phyloP scores from a whole-genome alignment of 2,797 vertebrate genomes.

The Paratrypauchen microcephalus region DNA sequence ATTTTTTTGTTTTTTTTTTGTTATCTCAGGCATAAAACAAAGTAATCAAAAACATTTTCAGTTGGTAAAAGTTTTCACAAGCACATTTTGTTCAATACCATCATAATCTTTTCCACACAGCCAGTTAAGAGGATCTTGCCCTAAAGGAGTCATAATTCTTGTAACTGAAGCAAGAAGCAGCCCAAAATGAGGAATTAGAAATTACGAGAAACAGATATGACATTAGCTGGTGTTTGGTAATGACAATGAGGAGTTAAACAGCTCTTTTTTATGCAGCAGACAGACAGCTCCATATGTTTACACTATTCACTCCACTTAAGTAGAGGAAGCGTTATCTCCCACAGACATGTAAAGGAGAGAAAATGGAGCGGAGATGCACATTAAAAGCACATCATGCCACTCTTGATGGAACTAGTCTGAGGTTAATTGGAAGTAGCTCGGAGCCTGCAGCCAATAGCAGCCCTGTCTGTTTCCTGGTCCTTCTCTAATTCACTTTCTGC shows the following conservation, averaged over 20 bases:
- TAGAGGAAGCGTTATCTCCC: not conserved
- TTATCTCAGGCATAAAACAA: no score
- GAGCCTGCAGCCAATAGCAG: constrained; percentile 13
- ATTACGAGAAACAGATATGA: not conserved
- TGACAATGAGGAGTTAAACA: not conserved
- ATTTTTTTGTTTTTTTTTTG: no score
- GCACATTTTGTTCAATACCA: not conserved
- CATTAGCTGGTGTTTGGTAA: not conserved
- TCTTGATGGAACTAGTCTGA: constrained; percentile 5
- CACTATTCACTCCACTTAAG: constrained; percentile 8
- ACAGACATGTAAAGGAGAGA: not conserved
- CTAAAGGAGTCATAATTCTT: not conserved
- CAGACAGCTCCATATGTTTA: not conserved
- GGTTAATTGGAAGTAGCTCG: constrained; percentile 36
- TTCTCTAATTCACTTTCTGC: constrained; percentile 65
- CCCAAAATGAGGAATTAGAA: not conserved
- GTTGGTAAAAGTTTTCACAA: no score
- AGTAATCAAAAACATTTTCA: no score
- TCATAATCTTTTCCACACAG: no score
- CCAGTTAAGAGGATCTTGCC: not conserved
- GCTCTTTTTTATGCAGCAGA: not conserved
- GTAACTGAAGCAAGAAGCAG: not conserved
- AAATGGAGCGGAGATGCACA: not conserved
- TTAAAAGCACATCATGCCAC: constrained; percentile 4
- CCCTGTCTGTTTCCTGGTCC: constrained; percentile 33